Base-by-base conservation (phyloP, 1,140 invertebrate genomes). In the Achroia grisella region DNA sequence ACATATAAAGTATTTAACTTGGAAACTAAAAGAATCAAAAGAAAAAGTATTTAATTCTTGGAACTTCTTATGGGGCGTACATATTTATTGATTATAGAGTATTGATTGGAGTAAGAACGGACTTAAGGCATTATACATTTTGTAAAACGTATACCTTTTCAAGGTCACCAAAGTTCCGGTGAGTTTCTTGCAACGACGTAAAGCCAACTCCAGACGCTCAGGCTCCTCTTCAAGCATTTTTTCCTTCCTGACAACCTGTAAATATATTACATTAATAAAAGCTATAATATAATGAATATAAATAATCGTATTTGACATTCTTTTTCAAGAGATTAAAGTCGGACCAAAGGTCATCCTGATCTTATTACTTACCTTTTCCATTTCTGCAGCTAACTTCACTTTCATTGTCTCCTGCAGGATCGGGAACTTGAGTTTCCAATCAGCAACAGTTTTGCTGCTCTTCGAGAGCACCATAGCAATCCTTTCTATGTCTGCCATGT, bases 201-300 rank as follows among this genome's bases (percentile, higher is more conserved):
- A 84, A 32, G 95, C 95, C 55, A 92, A 94, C 70, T 99, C 97
- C 30, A 99, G 77, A 49, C 95, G 89, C 70, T 97, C 95, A 0
- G 97, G 97, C 78, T 98, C 96, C 74, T 98, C 96, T 81, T 97
- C 97, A 27, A 98, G 86, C 88, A 98, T 98, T 89, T 96, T 98
- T 88, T 98, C 96, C 87, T 98, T 96, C 17, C 92, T 89, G 29
- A 97, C 93, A 33, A 98, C 92, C 86, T 86, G 51, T 2, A 67
- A 62, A 23, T 23, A 23, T 23, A 23, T 23, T 23, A 23, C 6
- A 23, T 23, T 3, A 3, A 23, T n/a, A n/a, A n/a, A n/a, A n/a
- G n/a, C n/a, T n/a, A n/a, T n/a, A n/a, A n/a, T n/a, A n/a, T n/a
- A n/a, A n/a, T n/a, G n/a, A n/a, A n/a, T n/a, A n/a, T n/a, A n/a